Evolutionary conservation across 2,113 vertebrate genomes (phyloP), one percentile per base, ranked within the genome.

Genomic region (Dendropsophus ebraccatus): DNA sequence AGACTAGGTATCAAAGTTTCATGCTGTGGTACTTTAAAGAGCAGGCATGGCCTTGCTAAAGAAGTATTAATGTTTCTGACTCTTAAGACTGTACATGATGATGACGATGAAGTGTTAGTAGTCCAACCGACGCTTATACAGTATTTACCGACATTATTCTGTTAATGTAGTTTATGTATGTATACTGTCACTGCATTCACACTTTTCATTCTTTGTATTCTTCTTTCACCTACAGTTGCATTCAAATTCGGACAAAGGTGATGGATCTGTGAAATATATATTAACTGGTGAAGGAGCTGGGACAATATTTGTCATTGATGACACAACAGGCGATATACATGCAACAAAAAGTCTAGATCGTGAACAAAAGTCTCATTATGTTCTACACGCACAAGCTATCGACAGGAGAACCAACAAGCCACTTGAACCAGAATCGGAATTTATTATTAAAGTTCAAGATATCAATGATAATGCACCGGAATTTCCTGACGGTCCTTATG

Each of bases 401-500:
- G 96, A 99, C 84, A 95, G 97, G 89, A 83, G 96, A 91, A 98
- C 97, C 47, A 96, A 97, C 90, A 97, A 96, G 87, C 96, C 97
- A 4, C 95, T 99, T 0, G 98, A 99, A 83, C 97, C 98, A 0
- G 96, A 98, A 92, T 99, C 97, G 0, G 98, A 99, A 88, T 99
- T 99, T 89, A 99, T 99, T 92, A 99, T 99, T 94, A 99, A 99
- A 93, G 97, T 99, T 2, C 98, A 99, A 88, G 98, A 99, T 88
- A 98, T 99, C 93, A 99, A 99, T 0, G 97, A 99, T 92, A 99
- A 99, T 12, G 97, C 98, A 10, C 98, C 98, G 12, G 96, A 95
- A 90, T 99, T 99, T 92, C 97, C 96, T 62, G 95, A 98, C 30
- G 97, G 98, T 83, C 97, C 97, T 0, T 97, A 97, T 86, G 94